phyloP scores from a whole-genome alignment of 2,113 vertebrate species.

The Chlorodrepanis virens region DNA sequence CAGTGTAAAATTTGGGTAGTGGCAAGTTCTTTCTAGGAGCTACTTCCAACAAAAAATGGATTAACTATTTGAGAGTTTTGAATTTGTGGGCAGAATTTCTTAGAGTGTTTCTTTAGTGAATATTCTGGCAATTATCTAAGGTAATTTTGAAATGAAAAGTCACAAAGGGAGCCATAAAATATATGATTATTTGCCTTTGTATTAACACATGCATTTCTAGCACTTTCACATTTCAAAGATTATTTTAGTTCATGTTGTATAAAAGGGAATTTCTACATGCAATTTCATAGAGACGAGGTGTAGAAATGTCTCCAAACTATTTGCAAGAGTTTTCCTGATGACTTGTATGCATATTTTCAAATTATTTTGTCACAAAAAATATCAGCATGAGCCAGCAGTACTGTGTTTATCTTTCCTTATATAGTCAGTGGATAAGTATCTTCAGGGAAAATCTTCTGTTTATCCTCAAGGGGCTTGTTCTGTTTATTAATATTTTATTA shows the following conservation, averaged over 20 bases:
- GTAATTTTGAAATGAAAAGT: background rate
- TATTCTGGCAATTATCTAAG: background rate
- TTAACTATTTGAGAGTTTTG: background rate
- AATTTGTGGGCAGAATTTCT: background rate
- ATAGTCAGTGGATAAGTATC: background rate
- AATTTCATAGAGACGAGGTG: background rate
- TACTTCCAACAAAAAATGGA: background rate
- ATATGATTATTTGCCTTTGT: fast-evolving
- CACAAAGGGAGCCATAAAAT: background rate
- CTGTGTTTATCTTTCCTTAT: background rate
- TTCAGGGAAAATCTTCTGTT: background rate
- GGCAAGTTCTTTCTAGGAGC: background rate
- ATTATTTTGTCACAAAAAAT: background rate
- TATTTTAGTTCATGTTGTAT: background rate
- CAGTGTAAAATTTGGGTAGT: background rate
- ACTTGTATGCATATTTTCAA: background rate
- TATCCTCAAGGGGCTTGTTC: background rate
- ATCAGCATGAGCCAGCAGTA: background rate
- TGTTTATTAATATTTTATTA: background rate
- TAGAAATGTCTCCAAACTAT: background rate
- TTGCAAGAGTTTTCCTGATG: background rate
- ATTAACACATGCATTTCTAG: background rate
- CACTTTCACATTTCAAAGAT: background rate
- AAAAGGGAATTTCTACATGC: background rate
- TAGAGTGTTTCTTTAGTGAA: background rate